Percentiles rank a stretch among this genome's conserved stretches.
phyloP scores from a whole-genome alignment of 2,888 invertebrate species.

The Drosophila acutilabella region DNA sequence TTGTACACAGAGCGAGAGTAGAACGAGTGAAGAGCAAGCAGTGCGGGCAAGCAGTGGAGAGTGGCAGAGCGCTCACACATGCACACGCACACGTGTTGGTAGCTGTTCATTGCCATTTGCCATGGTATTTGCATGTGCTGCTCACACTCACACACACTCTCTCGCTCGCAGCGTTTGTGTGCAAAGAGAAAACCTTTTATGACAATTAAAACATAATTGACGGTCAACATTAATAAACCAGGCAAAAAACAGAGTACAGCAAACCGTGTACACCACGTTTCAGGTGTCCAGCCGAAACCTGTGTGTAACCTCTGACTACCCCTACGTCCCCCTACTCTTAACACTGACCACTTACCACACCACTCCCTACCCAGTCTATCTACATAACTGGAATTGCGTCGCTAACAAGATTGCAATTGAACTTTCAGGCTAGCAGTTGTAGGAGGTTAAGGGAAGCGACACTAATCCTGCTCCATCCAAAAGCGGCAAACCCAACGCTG shows the following conservation, averaged over 20 bases:
- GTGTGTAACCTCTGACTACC: slow-evolving; percentile 3
- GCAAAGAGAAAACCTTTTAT: slow-evolving; percentile 82
- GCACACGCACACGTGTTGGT: slow-evolving; percentile 42
- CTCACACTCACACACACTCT: not conserved
- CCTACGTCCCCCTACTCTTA: not conserved
- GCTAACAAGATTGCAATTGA: slow-evolving; percentile 79
- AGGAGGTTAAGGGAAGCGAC: slow-evolving; percentile 1
- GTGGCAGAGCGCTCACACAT: not conserved
- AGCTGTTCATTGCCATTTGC: slow-evolving; percentile 33
- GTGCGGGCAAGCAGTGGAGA: not conserved
- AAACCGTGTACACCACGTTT: not conserved
- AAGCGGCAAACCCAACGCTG: not conserved
- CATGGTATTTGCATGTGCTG: slow-evolving; percentile 27
- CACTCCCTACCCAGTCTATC: not conserved
- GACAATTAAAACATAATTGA: slow-evolving; percentile 86
- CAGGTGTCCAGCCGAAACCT: slow-evolving; percentile 18
- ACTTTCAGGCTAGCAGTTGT: slow-evolving; percentile 44
- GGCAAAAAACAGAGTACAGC: slow-evolving; percentile 37
- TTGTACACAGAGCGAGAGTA: slow-evolving; percentile 44
- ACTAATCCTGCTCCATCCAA: slow-evolving; percentile 54
- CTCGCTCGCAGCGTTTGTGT: slow-evolving; percentile 9
- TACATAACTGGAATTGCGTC: slow-evolving; percentile 22
- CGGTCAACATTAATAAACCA: slow-evolving; percentile 83
- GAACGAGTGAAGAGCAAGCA: not conserved
- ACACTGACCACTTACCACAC: not conserved